Conservation (phyloP, 30 jellyfish, hydroid and myxozoan species). For the Chrysaora quinquecirrha region DNA sequence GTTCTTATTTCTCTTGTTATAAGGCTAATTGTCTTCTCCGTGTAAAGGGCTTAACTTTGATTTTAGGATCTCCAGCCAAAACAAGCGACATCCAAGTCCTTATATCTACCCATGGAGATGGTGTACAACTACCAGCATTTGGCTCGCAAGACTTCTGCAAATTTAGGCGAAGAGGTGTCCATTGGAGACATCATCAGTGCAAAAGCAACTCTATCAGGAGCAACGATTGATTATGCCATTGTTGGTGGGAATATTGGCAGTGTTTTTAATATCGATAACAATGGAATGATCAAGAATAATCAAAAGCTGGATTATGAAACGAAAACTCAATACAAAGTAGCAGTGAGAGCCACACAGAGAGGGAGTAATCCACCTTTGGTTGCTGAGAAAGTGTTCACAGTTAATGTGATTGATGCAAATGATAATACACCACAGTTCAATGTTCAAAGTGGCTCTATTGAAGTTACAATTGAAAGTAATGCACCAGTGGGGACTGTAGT, state of each 20-base stretch:
- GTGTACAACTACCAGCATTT: constrained; percentile 56
- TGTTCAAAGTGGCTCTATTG: constrained; percentile 52
- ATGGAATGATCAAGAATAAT: constrained; percentile 49
- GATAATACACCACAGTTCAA: constrained; percentile 89
- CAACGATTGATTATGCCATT: constrained; percentile 56
- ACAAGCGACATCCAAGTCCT: constrained; percentile 34
- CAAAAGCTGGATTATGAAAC: constrained; percentile 71
- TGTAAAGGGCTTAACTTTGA: no score
- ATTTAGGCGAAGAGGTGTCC: constrained; percentile 42
- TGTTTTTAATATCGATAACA: constrained; percentile 60
- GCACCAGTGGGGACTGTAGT: constrained; percentile 88
- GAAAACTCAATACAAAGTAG: constrained; percentile 52
- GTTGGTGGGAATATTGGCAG: constrained; percentile 90
- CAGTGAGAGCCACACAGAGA: constrained; percentile 70
- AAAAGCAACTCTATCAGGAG: constrained; percentile 52
- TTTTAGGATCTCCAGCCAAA: constrained; percentile 44
- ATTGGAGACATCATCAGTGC: constrained; percentile 53
- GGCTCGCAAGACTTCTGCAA: no score
- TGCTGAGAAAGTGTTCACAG: constrained; percentile 58
- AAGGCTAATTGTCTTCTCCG: no score
- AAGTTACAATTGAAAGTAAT: constrained; percentile 76
- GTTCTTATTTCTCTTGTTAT: no score
- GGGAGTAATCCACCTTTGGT: constrained; percentile 75
- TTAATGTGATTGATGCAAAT: constrained; percentile 72
- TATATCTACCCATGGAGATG: constrained; percentile 75